phyloP scores from a whole-genome alignment of 2,797 vertebrate species.

The Poecilia gillii region DNA sequence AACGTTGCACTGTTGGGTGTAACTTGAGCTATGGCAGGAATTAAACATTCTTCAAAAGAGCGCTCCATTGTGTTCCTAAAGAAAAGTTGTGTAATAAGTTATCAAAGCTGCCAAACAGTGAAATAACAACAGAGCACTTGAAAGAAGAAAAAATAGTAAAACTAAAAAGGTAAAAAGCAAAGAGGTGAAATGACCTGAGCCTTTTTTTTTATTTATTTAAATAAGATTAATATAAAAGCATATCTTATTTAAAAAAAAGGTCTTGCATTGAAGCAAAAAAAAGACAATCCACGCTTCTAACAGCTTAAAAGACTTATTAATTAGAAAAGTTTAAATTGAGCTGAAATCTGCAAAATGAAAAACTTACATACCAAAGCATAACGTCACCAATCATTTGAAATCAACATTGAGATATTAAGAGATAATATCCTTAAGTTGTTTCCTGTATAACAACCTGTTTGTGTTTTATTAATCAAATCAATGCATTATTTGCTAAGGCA shows the following conservation, averaged over 20 bases:
- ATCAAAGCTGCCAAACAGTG: neutral
- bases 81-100: neutral
- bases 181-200: neutral
- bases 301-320: neutral
- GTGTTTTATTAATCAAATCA: conserved; percentile 4
- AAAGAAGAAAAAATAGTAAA: neutral
- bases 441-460: neutral
- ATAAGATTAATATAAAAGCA: neutral
- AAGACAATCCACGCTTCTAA: neutral
- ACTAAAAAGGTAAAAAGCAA: neutral
- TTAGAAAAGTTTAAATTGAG: neutral
- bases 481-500: conserved; percentile 26
- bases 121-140: neutral
- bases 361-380: neutral
- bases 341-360: neutral
- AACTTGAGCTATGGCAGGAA: neutral
- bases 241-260: neutral
- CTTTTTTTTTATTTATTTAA: neutral
- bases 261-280: neutral
- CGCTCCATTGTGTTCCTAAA: neutral
- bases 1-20: neutral
- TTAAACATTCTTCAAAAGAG: neutral
- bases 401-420: neutral
- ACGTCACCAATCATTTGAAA: neutral
- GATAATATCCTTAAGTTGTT: neutral